Percentiles rank a stretch among this genome's conserved stretches.
Conservation (phyloP, 2,113 vertebrate species). For the Propithecus coquereli region DNA sequence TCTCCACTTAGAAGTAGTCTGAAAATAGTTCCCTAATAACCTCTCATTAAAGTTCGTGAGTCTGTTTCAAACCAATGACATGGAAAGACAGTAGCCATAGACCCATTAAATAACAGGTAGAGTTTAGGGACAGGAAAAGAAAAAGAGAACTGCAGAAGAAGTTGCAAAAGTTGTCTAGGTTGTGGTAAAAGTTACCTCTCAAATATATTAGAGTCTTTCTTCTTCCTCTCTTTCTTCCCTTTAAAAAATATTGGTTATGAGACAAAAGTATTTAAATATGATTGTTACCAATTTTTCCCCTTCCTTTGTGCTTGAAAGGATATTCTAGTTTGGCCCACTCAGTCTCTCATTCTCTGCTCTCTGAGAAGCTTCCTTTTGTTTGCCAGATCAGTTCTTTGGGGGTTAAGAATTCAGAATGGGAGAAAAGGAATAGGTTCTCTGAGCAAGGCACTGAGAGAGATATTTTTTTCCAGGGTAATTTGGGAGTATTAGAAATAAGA, state of each 20-base stretch:
- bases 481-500: not conserved
- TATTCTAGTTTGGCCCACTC: not conserved
- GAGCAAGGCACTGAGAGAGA: not conserved
- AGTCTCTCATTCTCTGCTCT: not conserved
- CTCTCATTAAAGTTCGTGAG: slow-evolving; percentile 54
- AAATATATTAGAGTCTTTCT: not conserved
- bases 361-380: not conserved
- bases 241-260: not conserved
- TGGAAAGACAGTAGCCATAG: slow-evolving; percentile 16
- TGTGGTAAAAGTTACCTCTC: not conserved
- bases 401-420: not conserved
- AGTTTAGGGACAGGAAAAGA: slow-evolving; percentile 7
- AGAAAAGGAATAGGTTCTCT: not conserved
- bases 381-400: not conserved
- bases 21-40: slow-evolving; percentile 66
- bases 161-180: not conserved
- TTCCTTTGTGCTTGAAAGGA: not conserved
- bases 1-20: slow-evolving; percentile 55
- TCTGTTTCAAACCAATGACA: slow-evolving; percentile 48
- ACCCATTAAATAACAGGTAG: slow-evolving; percentile 29
- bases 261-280: not conserved
- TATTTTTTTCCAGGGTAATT: not conserved
- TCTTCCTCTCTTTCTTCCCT: not conserved
- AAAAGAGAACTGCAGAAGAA: not conserved
- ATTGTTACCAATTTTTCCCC: not conserved